Conservation (phyloP, 2,113 vertebrate species). For the Hylia prasina region DNA sequence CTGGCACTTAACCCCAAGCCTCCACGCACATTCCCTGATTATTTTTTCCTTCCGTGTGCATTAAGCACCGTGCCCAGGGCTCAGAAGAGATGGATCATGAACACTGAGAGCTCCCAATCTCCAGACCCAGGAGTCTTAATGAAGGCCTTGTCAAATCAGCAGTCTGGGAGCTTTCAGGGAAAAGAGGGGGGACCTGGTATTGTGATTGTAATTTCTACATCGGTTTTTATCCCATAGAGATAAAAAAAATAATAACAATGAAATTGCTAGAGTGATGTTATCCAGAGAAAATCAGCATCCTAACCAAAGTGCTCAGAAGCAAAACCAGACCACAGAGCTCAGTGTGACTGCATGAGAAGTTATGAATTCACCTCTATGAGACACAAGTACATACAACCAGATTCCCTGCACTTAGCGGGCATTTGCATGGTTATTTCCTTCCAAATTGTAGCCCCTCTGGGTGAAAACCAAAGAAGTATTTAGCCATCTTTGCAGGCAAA, state of each 20-base stretch:
- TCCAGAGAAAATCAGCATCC: neutral
- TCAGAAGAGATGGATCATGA: neutral
- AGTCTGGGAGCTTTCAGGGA: neutral
- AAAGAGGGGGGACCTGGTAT: neutral
- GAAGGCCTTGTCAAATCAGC: neutral
- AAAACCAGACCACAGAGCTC: neutral
- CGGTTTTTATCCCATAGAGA: neutral
- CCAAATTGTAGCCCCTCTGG: neutral
- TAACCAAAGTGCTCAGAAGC: neutral
- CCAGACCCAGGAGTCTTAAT: neutral
- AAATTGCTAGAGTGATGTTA: neutral
- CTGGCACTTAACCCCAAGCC: slow-evolving; percentile 32
- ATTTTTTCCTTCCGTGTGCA: neutral
- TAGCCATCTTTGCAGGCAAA: neutral
- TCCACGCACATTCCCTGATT: neutral
- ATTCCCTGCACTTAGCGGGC: neutral
- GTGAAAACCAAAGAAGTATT: neutral
- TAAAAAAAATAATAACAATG: neutral
- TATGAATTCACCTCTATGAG: neutral
- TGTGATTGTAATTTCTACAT: neutral
- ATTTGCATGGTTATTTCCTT: neutral
- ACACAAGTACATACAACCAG: neutral
- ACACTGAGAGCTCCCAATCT: neutral
- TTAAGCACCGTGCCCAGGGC: neutral
- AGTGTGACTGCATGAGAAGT: neutral